Base-by-base conservation (phyloP, 1,140 invertebrate genomes). In the Drosophila lacteicornis region DNA sequence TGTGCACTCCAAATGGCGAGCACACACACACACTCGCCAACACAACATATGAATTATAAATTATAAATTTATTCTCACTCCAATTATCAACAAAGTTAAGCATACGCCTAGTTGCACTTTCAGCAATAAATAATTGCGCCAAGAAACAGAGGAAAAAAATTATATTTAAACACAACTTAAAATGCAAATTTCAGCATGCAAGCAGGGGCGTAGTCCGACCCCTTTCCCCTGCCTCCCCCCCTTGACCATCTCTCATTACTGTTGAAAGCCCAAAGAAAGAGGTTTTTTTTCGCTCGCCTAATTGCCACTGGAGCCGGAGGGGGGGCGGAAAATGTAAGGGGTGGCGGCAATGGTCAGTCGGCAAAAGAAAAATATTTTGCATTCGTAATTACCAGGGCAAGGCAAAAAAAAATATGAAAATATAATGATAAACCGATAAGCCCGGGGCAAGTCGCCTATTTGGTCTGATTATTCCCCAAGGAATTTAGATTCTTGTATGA, bases 31-130 rank as follows among this genome's bases (percentile, higher is more conserved):
- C 51, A 51, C 36, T 65, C 38, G 46, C 56, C 60, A 43, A 79
- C 43, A 58, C 50, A 62, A 59, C 55, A 70, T 56, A 53, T 60
- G 73, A 81, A 82, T 82, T 82, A 71, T 69, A 87, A 88, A 84
- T 80, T 79, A 84, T 87, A 76, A 87, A 90, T 84, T 74, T 82
- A 88, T 87, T 87, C 84, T 87, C 84, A 87, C 84, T 87, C 84
- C 85, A 87, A 87, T 87, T 87, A 87, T 87, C 85, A 87, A 87
- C 85, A 84, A 83, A 87, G 84, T 87, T 87, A 87, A 90, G 80
- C 84, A 87, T 90, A 90, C 85, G 80, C 77, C 84, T 84, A 84
- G 84, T 87, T 84, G 84, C 85, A 87, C 81, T 88, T 71, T 70
- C 71, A 74, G 84, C 81, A 88, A 88, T 81, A 88, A 90, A 87